phyloP scores from a whole-genome alignment of 2,113 vertebrate genomes.

The Ginglymostoma cirratum region DNA sequence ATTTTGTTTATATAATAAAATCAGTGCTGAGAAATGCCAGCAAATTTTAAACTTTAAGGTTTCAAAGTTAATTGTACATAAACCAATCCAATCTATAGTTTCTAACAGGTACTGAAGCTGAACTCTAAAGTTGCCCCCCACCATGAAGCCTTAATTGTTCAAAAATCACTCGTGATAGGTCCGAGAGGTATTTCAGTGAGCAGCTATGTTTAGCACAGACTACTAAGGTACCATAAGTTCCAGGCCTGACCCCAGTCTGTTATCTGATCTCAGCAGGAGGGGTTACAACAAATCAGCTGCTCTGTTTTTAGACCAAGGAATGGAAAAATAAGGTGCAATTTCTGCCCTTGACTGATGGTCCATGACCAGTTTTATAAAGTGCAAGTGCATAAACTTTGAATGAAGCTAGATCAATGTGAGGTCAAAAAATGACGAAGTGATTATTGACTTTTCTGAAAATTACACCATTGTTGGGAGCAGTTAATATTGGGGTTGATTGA shows the following conservation, averaged over 20 bases:
- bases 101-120: not conserved
- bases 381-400: not conserved
- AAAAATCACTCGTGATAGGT: not conserved
- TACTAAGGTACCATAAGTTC: not conserved
- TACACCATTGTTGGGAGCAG: not conserved
- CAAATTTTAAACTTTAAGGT: slow-evolving; percentile 14
- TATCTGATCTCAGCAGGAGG: not conserved
- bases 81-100: not conserved
- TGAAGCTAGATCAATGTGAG: not conserved
- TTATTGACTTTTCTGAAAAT: not conserved
- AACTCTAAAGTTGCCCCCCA: not conserved
- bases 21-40: not conserved
- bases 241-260: not conserved
- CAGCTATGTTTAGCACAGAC: not conserved
- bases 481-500: not conserved
- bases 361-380: not conserved
- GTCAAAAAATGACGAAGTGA: not conserved
- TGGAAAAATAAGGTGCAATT: not conserved
- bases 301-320: not conserved
- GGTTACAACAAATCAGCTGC: not conserved
- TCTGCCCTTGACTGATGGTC: not conserved
- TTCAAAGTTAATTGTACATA: not conserved
- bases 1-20: slow-evolving; percentile 14
- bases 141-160: not conserved
- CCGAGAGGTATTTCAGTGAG: not conserved